Evolutionary conservation across 2,797 vertebrate genomes (phyloP).

Genomic region (Phataginus tetradactyla): DNA sequence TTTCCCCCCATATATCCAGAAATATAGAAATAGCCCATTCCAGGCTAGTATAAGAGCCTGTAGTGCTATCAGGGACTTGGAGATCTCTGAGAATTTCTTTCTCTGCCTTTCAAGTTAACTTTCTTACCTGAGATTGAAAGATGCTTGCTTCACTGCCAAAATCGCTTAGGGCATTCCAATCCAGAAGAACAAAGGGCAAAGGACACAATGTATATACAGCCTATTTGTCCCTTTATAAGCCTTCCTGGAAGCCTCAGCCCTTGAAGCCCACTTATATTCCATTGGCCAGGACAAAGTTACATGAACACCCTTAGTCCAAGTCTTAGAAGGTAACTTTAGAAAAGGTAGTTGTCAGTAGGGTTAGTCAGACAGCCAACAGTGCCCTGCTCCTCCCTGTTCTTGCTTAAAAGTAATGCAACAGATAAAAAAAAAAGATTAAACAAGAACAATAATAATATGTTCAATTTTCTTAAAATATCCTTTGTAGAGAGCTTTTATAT

Average conservation of each 20-base stretch:
- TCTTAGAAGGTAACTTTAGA: background rate
- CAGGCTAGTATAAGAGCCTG: background rate
- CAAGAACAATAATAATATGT: background rate
- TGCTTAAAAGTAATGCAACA: background rate
- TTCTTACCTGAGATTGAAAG: background rate
- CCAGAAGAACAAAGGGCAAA: background rate
- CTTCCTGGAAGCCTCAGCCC: background rate
- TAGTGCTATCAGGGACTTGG: background rate
- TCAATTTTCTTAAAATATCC: background rate
- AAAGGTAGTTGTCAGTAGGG: background rate
- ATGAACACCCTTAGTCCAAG: background rate
- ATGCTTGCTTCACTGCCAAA: background rate
- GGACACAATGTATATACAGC: background rate
- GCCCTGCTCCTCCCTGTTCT: background rate
- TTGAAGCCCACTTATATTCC: background rate
- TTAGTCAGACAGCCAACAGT: background rate
- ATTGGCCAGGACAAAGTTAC: background rate
- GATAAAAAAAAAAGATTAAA: background rate
- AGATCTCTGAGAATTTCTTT: background rate
- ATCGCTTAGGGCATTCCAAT: background rate
- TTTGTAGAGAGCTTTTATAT: background rate
- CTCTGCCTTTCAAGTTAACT: background rate
- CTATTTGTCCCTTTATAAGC: background rate
- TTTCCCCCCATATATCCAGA: background rate
- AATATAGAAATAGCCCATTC: background rate